Percentiles rank a stretch among this genome's conserved stretches.
Conservation (phyloP, 2,888 invertebrate genomes). For the Thalpophila matura region DNA sequence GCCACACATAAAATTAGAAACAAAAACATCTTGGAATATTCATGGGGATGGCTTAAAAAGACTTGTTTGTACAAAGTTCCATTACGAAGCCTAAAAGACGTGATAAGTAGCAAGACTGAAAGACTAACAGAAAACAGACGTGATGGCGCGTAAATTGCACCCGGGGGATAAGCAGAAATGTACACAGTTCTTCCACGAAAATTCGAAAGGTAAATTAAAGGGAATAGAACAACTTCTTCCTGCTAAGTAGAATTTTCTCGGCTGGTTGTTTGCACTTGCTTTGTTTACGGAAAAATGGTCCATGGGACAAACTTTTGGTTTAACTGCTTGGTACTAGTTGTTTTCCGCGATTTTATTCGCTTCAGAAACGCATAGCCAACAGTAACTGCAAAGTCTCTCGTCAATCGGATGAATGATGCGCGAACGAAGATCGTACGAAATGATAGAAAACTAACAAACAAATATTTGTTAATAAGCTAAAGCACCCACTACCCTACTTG, state of each 20-base stretch:
- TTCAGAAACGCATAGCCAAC: no score
- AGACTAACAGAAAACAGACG: constrained; percentile 38
- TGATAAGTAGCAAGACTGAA: constrained; percentile 21
- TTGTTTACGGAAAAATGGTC: constrained; percentile 32
- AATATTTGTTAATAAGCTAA: no score
- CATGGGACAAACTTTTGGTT: not conserved
- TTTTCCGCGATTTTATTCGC: not conserved
- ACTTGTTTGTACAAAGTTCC: constrained; percentile 34
- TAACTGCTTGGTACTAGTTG: not conserved
- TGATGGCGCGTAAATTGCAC: constrained; percentile 53
- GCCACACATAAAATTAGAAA: not conserved
- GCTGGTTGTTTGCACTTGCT: constrained; percentile 17
- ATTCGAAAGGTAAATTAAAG: constrained; percentile 35
- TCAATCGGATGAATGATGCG: no score
- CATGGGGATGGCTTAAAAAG: constrained; percentile 39
- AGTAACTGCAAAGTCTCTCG: no score
- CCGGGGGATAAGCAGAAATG: constrained; percentile 28
- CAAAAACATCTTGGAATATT: constrained; percentile 35
- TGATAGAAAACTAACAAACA: no score
- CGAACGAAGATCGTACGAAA: no score
- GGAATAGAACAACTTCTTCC: constrained; percentile 22
- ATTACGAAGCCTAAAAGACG: constrained; percentile 12
- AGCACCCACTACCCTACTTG: no score
- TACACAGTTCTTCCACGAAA: constrained; percentile 19
- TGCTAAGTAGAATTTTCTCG: constrained; percentile 33